Conservation (phyloP, 2,797 vertebrate genomes). For the Poeciliopsis paucimaculata region DNA sequence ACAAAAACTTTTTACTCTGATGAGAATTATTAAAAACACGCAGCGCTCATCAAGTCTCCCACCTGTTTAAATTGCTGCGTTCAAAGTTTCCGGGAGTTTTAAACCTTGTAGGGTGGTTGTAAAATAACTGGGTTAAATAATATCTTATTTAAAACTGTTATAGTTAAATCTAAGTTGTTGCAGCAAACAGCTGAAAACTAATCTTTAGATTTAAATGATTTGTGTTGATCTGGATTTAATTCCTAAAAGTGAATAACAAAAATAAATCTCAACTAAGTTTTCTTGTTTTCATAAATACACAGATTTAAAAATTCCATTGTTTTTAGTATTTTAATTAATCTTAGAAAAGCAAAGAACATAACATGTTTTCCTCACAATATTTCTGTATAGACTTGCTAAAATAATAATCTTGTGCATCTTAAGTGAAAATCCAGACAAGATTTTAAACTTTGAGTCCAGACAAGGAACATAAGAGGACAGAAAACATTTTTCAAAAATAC, state of each 20-base stretch:
- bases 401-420: background rate
- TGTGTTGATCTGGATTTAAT: background rate
- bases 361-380: background rate
- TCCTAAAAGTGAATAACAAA: background rate
- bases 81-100: background rate
- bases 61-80: background rate
- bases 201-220: background rate
- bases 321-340: background rate
- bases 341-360: background rate
- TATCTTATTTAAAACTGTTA: background rate
- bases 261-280: background rate
- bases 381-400: background rate
- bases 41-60: background rate
- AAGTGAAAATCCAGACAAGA: background rate
- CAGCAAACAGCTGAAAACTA: background rate
- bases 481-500: background rate
- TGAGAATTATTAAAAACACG: background rate
- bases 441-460: background rate
- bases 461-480: background rate
- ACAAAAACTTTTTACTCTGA: background rate
- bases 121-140: background rate
- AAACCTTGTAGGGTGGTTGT: too few relatives aligned
- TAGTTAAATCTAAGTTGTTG: background rate
- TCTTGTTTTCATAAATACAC: background rate
- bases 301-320: background rate